Evolutionary conservation across 1,140 invertebrate species (phyloP), one percentile per base, ranked within the genome.

Genomic region (Geopemphigus sp.): DNA sequence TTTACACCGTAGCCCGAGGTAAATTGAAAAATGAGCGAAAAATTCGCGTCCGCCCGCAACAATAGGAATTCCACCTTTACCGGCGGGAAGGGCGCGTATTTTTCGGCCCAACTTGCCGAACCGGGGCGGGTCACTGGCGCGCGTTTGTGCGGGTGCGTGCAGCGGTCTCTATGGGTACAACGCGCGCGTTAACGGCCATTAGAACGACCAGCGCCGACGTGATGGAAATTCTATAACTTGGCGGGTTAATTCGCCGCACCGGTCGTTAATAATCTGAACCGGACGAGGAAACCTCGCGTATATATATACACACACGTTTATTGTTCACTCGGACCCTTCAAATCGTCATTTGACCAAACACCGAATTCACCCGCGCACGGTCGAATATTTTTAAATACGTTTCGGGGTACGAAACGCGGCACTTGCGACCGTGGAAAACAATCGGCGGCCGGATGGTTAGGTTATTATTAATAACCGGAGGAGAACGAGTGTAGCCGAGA

Each of bases 201-300:
- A 66, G 47, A 47, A 47, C 64, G 0, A 10, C 39, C n/a, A n/a
- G 64, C 47, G 64, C 64, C 64, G 47, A 66, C 64, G 32, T 22
- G n/a, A 66, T 66, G 19, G 32, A 45, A 66, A 66, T 66, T 66
- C 64, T 19, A 66, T 39, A 45, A 66, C n/a, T 66, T 22, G 22
- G 64, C 5, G 64, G 32, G 63, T 66, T 39, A 45, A 39, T 66
- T 66, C 32, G 29, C 12, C n/a, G 63, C 63, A 11, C 64, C 32
- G 32, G 63, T 66, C 63, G 32, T 66, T 39, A 66, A 66, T 66
- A 66, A 39, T n/a, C 29, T 50, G 12, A 5, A 14, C 32, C 39
- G n/a, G 5, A 39, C 8, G 32, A 66, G n/a, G 64, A 66, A 66
- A 66, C 45, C 32, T 66, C 47, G 63, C 32, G 64, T 22, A 12